Conservation (phyloP, 2,113 vertebrate species). For the Agapornis roseicollis region DNA sequence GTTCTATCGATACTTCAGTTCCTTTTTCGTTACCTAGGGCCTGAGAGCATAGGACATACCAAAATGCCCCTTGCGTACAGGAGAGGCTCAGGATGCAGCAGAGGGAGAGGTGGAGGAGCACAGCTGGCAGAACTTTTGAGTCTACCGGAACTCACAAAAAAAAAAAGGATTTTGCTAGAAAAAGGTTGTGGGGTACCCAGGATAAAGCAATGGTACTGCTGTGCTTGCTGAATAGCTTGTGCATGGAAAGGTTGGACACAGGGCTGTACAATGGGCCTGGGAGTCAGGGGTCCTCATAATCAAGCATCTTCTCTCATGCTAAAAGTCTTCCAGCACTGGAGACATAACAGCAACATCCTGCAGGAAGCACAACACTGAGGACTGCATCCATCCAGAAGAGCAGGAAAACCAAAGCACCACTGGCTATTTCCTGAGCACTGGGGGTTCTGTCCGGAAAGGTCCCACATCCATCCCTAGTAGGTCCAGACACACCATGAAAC, state of each 20-base stretch:
- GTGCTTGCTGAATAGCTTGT: neutral
- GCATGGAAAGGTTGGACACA: neutral
- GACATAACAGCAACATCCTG: neutral
- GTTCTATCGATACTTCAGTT: neutral
- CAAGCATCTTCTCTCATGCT: neutral
- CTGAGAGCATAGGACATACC: neutral
- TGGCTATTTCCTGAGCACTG: neutral
- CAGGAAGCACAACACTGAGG: neutral
- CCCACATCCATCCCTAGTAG: neutral
- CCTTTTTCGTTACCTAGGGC: neutral
- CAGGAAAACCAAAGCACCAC: rapidly evolving
- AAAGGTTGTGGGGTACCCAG: neutral
- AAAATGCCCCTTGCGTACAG: neutral
- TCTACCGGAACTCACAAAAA: neutral
- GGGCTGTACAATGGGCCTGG: neutral
- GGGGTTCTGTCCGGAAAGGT: neutral
- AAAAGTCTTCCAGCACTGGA: neutral
- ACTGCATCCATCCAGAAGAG: neutral
- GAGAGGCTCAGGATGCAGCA: neutral
- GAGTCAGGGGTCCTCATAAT: neutral
- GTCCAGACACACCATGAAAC: neutral
- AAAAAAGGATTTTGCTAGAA: neutral
- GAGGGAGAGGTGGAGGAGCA: neutral
- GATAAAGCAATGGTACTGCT: neutral
- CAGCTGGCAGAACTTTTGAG: neutral